A percentile compares a stretch with the other conserved stretches of the same genome.
Evolutionary conservation across 2,113 vertebrate genomes (phyloP).

Genomic region (Scortum barcoo): DNA sequence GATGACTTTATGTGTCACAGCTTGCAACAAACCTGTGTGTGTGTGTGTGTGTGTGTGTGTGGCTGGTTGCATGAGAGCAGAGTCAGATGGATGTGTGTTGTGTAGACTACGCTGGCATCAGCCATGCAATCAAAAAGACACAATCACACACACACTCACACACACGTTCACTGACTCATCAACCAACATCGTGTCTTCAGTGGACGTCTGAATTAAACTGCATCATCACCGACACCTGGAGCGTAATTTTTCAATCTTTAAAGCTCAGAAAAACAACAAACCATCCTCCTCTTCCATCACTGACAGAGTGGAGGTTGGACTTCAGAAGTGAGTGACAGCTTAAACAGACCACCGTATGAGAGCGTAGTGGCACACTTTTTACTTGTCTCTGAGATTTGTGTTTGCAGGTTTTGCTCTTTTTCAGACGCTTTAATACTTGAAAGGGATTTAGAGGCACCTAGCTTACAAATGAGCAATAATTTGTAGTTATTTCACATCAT

Average conservation of each 20-base stretch:
- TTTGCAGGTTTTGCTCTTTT: not conserved
- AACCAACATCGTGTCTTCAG: not conserved
- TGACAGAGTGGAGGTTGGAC: too few species aligned
- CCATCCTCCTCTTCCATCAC: too few species aligned
- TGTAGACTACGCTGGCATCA: conserved; percentile 46
- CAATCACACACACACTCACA: conserved; percentile 17
- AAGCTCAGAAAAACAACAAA: not conserved
- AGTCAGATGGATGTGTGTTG: conserved; percentile 21
- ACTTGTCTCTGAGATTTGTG: not conserved
- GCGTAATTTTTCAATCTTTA: too few species aligned
- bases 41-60: conserved; percentile 26
- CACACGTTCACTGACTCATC: not conserved
- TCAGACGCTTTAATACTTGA: not conserved
- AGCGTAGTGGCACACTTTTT: not conserved
- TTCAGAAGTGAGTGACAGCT: too few species aligned
- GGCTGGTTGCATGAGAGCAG: conserved; percentile 12
- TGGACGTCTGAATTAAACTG: not conserved
- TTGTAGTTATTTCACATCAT: too few species aligned
- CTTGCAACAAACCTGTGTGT: conserved; percentile 36
- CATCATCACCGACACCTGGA: not conserved
- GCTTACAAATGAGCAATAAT: too few species aligned
- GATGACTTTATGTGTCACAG: conserved; percentile 37
- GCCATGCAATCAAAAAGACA: conserved; percentile 38
- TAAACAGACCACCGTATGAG: too few species aligned
- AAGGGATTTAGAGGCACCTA: not conserved